Evolutionary conservation across 2,888 invertebrate species (phyloP), one percentile per base, ranked within the genome.

Genomic region (Ceramica pisi): DNA sequence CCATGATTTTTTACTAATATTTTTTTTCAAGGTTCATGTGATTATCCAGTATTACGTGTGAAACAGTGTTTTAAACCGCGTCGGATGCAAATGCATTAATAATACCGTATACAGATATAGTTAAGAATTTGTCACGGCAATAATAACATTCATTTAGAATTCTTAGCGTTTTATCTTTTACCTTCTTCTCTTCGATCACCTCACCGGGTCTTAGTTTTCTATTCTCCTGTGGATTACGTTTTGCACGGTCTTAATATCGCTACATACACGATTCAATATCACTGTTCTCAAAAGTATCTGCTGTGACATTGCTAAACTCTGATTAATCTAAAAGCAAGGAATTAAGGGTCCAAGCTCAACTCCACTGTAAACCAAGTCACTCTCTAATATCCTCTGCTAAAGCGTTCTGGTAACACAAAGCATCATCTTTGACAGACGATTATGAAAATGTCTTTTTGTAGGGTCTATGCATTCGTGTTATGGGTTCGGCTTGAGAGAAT

Each of bases 121-220:
- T 95, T 96, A 95, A 94, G 89, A 90, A 90, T 90, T 90, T 91
- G 91, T 93, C 93, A 95, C 94, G 94, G 95, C 94, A 93, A 93
- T 93, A 91, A 92, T 92, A 95, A 95, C 95, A 96, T 95, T 94
- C 95, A 95, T 91, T 92, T 90, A 92, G 71, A 74, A 91, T 89
- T 92, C 91, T 91, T 92, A 93, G 92, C 92, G 88, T 88, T 90
- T 91, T 92, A 90, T 89, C 90, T 93, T 92, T 98, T 98, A 99
- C 98, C 98, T 98, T 98, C 97, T 98, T 98, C 94, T 98, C 98
- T 96, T 98, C 98, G 96, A 98, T 96, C 96, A 98, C 98, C 97
- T 99, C 98, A 96, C 98, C 98, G 89, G 98, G 98, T 93, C 98
- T 98, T 96, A 98, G 98, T 97, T 98, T 98, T 96, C 98, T 98